Percentiles rank a stretch among this genome's conserved stretches.
These are phyloP conservation scores for Actinostola sp. DNA, from an alignment of 92 coral and sea anemone genomes.

Conservation along the genomic window DNA sequence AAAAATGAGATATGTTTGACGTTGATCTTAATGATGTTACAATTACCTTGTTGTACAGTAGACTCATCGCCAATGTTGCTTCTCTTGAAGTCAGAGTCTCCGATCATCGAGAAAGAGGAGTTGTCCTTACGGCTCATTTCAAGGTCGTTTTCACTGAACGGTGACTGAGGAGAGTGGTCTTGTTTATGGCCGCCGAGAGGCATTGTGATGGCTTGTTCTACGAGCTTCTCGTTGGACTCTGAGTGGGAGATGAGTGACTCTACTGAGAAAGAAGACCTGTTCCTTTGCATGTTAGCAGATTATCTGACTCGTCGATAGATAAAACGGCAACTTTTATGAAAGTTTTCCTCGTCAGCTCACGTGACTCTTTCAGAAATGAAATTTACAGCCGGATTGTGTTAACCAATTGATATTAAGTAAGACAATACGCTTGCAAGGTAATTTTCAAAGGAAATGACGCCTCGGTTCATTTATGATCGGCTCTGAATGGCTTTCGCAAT, in stretches of 20 bases:
- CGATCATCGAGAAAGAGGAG: neutral
- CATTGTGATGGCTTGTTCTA: neutral
- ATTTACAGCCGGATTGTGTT: slow-evolving; percentile 25
- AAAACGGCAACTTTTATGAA: slow-evolving; percentile 17
- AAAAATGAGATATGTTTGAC: too few relatives aligned
- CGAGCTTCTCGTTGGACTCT: slow-evolving; percentile 11
- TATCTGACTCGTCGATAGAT: neutral
- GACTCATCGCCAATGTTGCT: neutral
- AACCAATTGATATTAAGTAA: slow-evolving; percentile 4
- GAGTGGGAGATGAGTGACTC: slow-evolving; percentile 72
- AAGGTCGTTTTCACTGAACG: slow-evolving; percentile 15
- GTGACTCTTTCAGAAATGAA: slow-evolving; percentile 32
- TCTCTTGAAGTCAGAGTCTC: neutral
- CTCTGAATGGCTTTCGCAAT: slow-evolving; percentile 40
- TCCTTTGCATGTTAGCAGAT: slow-evolving; percentile 47
- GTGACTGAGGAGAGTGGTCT: neutral
- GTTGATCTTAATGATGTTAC: neutral
- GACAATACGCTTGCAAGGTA: slow-evolving; percentile 27
- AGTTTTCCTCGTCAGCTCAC: slow-evolving; percentile 23
- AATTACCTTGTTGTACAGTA: neutral
- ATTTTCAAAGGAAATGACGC: slow-evolving; percentile 45
- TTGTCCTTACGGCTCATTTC: slow-evolving; percentile 10
- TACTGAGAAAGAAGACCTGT: slow-evolving; percentile 71
- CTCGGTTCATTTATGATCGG: slow-evolving; percentile 36
- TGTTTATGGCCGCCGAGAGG: neutral